Percentiles rank a stretch among this genome's conserved stretches.
Conservation (phyloP, 2,113 vertebrate species). For the Myotis davidii region DNA sequence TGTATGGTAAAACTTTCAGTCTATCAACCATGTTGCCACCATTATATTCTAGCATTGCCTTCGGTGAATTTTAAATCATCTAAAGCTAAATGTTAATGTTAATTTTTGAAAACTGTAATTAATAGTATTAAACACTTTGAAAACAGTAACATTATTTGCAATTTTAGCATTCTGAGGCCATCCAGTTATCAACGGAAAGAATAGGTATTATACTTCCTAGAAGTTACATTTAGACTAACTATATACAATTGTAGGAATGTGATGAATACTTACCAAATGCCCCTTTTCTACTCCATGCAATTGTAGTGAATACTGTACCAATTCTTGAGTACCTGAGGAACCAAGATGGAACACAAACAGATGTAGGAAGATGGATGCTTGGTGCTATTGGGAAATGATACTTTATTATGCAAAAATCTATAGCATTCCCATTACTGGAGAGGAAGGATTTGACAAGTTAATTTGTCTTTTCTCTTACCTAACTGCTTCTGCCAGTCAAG, state of each 20-base stretch:
- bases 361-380: not conserved
- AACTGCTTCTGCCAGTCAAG: not conserved
- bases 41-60: not conserved
- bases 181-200: not conserved
- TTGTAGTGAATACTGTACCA: not conserved
- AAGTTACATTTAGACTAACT: not conserved
- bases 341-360: not conserved
- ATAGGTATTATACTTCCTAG: not conserved
- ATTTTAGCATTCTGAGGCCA: not conserved
- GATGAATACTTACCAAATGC: not conserved
- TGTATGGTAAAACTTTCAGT: not conserved
- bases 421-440: not conserved
- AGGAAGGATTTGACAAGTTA: constrained; percentile 24
- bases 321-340: not conserved
- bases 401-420: constrained; percentile 25
- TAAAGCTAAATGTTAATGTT: not conserved
- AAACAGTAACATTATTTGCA: not conserved
- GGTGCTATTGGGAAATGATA: not conserved
- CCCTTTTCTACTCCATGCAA: not conserved
- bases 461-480: constrained; percentile 48
- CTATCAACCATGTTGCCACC: not conserved
- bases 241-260: not conserved
- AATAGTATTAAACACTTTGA: constrained; percentile 10
- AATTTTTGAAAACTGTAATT: not conserved
- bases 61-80: not conserved